A percentile compares a stretch with the other conserved stretches of the same genome.
Conservation (phyloP, 2,797 vertebrate genomes). For the Danio aesculapii region DNA sequence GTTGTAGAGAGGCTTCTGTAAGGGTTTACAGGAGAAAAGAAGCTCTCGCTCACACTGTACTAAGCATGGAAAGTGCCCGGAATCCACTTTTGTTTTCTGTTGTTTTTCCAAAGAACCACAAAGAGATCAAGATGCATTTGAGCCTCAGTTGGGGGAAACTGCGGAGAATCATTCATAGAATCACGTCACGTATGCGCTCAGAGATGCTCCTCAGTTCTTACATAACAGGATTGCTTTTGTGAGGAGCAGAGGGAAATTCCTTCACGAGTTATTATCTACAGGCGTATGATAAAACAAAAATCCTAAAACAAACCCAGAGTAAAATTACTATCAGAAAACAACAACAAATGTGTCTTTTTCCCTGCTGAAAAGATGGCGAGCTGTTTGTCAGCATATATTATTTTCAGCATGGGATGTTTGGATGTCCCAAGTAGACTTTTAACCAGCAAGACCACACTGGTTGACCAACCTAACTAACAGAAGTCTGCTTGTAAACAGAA, state of each 20-base stretch:
- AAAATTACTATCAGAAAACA: conserved; percentile 20
- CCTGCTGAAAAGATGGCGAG: not conserved
- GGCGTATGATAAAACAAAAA: conserved; percentile 15
- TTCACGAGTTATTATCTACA: conserved; percentile 9
- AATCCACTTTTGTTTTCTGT: conserved; percentile 48
- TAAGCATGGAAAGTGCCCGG: conserved; percentile 18
- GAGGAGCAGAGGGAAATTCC: conserved; percentile 31
- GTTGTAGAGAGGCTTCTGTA: not conserved
- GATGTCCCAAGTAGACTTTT: not conserved
- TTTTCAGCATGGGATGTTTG: not conserved
- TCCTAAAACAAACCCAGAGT: conserved; percentile 18
- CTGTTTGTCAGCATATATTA: not conserved
- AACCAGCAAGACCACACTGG: not conserved
- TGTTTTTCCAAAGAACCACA: conserved; percentile 37
- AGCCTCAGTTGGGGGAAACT: conserved; percentile 7
- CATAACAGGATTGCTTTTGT: not conserved
- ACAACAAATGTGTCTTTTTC: not conserved
- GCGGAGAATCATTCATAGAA: conserved; percentile 15
- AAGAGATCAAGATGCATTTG: not conserved
- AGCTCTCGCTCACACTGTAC: not conserved
- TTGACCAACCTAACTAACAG: not conserved
- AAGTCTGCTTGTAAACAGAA: not conserved
- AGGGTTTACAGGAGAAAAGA: not conserved
- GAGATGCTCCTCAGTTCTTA: conserved; percentile 18
- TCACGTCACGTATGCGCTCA: not conserved